Conservation (phyloP, 2,888 invertebrate genomes). For the Pollenia griseotomentosa region DNA sequence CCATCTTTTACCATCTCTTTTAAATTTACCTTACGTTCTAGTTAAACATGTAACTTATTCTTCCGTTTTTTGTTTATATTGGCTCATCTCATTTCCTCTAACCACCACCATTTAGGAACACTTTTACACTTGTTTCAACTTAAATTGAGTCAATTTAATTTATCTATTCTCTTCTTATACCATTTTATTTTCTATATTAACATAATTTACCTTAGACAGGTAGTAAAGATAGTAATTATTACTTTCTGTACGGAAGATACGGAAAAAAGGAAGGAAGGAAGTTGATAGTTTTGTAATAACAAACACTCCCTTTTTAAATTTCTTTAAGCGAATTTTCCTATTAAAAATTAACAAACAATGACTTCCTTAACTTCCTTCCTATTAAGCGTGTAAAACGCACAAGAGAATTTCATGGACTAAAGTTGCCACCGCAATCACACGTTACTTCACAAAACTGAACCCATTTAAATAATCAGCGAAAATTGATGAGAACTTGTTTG, state of each 20-base stretch:
- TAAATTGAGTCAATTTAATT: conserved; percentile 39
- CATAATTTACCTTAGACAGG: conserved; percentile 22
- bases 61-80: not conserved
- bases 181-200: not conserved
- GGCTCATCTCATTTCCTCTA: not conserved
- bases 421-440: conserved; percentile 1
- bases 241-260: not conserved
- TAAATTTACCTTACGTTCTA: too few species aligned
- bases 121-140: conserved; percentile 42
- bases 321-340: not conserved
- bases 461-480: conserved; percentile 48
- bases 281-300: conserved; percentile 47
- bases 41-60: too few species aligned
- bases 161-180: conserved; percentile 7
- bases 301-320: conserved; percentile 58
- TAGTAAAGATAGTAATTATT: not conserved
- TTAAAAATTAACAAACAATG: conserved; percentile 32
- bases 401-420: not conserved
- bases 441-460: not conserved
- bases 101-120: conserved; percentile 29
- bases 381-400: conserved; percentile 14
- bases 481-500: conserved; percentile 69
- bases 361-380: conserved; percentile 67
- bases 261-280: conserved; percentile 55
- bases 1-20: too few species aligned